These are phyloP conservation scores for Cyclina sinensis DNA, from an alignment of 1,140 invertebrate genomes.

Conservation along the genomic window DNA sequence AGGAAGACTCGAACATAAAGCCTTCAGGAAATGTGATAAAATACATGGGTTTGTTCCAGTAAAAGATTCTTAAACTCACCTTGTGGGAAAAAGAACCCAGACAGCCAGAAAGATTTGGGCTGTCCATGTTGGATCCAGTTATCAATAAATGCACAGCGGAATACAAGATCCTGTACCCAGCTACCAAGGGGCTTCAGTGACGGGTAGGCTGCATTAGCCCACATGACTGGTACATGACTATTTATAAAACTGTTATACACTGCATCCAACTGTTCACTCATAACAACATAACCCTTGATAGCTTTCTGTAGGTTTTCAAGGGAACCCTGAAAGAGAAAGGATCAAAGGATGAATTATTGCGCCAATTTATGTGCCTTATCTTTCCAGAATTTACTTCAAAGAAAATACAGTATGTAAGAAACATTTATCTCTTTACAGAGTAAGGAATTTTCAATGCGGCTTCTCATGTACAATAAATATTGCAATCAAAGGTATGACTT, in stretches of 20 bases:
- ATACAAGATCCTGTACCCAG: constrained; percentile 93
- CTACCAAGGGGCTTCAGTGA: constrained; percentile 94
- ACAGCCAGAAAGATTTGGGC: constrained; percentile 95
- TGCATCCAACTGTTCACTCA: constrained; percentile 94
- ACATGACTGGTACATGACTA: constrained; percentile 93
- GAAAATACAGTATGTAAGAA: not conserved
- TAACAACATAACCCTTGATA: constrained; percentile 94
- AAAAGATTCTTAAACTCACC: constrained; percentile 83
- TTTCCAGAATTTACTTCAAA: no score
- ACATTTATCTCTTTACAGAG: not conserved
- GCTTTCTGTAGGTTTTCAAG: constrained; percentile 93
- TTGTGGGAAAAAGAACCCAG: constrained; percentile 96
- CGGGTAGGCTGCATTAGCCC: constrained; percentile 94
- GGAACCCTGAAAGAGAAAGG: constrained; percentile 89
- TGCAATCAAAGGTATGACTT: no score
- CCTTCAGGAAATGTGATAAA: no score
- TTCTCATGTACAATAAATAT: no score
- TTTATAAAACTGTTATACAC: constrained; percentile 92
- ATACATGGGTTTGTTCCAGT: no score
- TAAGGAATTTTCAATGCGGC: no score
- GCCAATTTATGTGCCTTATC: no score
- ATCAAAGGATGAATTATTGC: no score
- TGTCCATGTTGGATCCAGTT: constrained; percentile 91
- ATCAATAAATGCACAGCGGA: constrained; percentile 93
- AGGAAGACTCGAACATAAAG: no score